A percentile compares a stretch with the other conserved stretches of the same genome.
Evolutionary conservation across 2,888 invertebrate genomes (phyloP).

Genomic region (Baronia brevicornis): DNA sequence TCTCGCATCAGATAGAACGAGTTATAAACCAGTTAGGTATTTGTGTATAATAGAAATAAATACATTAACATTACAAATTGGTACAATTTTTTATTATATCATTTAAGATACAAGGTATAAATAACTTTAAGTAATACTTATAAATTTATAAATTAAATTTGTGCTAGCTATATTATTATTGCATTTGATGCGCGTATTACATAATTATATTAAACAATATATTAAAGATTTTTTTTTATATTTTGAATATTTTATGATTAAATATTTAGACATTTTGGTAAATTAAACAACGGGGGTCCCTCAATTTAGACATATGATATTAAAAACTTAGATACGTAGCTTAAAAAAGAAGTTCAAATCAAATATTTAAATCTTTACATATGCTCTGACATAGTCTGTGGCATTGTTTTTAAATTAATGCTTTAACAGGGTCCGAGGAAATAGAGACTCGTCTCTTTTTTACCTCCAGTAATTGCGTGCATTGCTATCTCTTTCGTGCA

Average conservation of each 20-base stretch:
- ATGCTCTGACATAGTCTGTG: too few species aligned
- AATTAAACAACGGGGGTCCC: slow-evolving; percentile 20
- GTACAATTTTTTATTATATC: too few species aligned
- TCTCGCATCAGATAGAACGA: too few species aligned
- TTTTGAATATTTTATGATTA: neutral
- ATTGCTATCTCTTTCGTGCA: too few species aligned
- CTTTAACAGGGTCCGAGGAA: neutral
- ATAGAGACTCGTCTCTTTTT: neutral
- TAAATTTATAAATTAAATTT: slow-evolving; percentile 29
- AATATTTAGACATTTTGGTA: slow-evolving; percentile 6
- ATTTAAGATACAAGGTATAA: too few species aligned
- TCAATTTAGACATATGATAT: slow-evolving; percentile 19
- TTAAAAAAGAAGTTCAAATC: too few species aligned
- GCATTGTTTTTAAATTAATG: slow-evolving; percentile 9
- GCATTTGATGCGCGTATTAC: slow-evolving; percentile 52
- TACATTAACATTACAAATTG: too few species aligned
- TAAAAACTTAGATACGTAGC: too few species aligned
- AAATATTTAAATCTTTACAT: too few species aligned
- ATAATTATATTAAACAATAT: slow-evolving; percentile 11
- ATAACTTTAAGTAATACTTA: too few species aligned
- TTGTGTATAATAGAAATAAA: too few species aligned
- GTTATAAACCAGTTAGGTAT: too few species aligned
- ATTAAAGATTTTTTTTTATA: neutral
- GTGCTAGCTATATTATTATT: slow-evolving; percentile 56
- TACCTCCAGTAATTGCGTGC: neutral